phyloP scores from a whole-genome alignment of 53 echinoderm and acorn worm species.

The Mesocentrotus franciscanus region DNA sequence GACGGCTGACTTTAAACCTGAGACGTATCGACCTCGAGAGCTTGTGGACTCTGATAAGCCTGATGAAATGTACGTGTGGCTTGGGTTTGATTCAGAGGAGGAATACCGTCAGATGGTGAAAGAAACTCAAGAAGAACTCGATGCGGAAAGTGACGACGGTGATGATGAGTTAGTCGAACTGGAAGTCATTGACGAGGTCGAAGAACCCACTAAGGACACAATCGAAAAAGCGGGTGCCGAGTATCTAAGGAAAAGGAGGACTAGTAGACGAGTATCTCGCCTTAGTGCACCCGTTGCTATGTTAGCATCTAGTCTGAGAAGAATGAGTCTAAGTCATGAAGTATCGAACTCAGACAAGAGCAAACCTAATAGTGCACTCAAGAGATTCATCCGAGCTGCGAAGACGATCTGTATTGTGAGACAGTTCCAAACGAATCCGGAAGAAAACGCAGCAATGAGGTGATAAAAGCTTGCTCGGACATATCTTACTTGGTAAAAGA shows the following conservation, averaged over 20 bases:
- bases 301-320: constrained; percentile 41
- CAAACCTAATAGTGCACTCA: constrained; percentile 34
- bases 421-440: constrained; percentile 53
- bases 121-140: constrained; percentile 53
- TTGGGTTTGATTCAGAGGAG: constrained; percentile 85
- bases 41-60: constrained; percentile 71
- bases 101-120: constrained; percentile 70
- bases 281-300: constrained; percentile 63
- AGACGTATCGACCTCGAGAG: constrained; percentile 68
- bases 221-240: constrained; percentile 57
- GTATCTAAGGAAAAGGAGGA: constrained; percentile 45
- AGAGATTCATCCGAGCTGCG: constrained; percentile 60
- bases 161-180: constrained; percentile 55
- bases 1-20: constrained; percentile 71
- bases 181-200: constrained; percentile 55
- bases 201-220: not conserved
- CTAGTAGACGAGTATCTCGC: constrained; percentile 49
- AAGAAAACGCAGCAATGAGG: not conserved
- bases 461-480: not conserved
- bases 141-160: constrained; percentile 52
- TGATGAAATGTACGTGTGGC: constrained; percentile 94
- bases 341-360: not conserved
- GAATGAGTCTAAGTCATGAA: not conserved
- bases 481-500: not conserved
- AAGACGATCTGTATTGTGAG: constrained; percentile 64